Evolutionary conservation across 2,888 invertebrate species (phyloP), one percentile per base, ranked within the genome.

Genomic region (Meganola albula): DNA sequence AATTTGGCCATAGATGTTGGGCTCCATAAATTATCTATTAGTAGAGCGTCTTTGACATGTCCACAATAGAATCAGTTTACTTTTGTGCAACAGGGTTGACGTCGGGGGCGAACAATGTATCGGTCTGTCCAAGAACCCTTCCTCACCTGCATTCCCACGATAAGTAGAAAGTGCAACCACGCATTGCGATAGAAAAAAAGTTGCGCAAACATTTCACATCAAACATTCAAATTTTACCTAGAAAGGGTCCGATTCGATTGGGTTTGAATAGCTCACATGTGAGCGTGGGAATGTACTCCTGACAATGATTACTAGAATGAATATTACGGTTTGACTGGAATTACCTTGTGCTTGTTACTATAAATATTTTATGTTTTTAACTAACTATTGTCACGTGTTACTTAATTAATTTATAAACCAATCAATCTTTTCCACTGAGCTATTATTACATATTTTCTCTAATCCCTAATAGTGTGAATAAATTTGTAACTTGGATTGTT

Each of bases 71-170:
- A 63, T 58, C 68, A 74, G 69, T 65, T 67, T 71, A 82, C 74
- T 80, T 82, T 80, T 83, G 82, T 84, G 82, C 84, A 83, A 84
- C 74, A 59, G 67, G 55, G 65, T 60, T 60, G 66, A 61, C 57
- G 52, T 55, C 55, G 62, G 46, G 50, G 50, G 44, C 64, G 73
- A 78, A 76, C 75, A 73, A 68, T 59, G 48, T 50, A 42, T 44
- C 53, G 50, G 41, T 53, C 35, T 45, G 41, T 42, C 20, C 20
- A 20, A 20, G 8, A 82, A 80, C 84, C 83, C 83, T 82, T 83
- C 79, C 73, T 61, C 84, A 84, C 84, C 80, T 85, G 84, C 84
- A 72, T 84, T 83, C 85, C 84, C 84, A 84, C 85, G 84, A 68
- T 72, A 52, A 45, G 56, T 77, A 82, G 84, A 84, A 84, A 84